These are phyloP conservation scores for Danaus chrysippus DNA, from an alignment of 2,888 invertebrate species.

Conservation along the genomic window DNA sequence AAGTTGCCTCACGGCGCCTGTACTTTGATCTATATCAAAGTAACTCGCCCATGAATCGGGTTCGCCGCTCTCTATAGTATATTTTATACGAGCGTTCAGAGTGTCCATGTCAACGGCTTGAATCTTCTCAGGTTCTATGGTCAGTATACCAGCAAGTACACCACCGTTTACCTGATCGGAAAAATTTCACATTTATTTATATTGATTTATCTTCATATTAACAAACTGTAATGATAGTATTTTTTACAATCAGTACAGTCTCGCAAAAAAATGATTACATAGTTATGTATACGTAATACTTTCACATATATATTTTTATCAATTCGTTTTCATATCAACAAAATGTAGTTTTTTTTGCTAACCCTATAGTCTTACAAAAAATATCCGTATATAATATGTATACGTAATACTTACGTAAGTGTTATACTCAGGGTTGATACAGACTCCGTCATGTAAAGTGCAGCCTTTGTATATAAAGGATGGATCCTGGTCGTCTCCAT, in stretches of 20 bases:
- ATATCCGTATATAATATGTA: background rate
- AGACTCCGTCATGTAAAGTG: conserved; percentile 87
- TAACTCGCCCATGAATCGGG: conserved; percentile 88
- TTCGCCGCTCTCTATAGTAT: conserved; percentile 89
- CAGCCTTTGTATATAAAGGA: conserved; percentile 95
- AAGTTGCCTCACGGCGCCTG: conserved; percentile 89
- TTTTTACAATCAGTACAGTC: no score
- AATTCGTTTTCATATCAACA: no score
- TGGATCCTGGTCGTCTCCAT: conserved; percentile 95
- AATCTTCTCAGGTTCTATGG: conserved; percentile 91
- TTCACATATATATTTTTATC: no score
- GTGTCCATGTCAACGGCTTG: conserved; percentile 95
- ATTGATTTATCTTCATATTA: background rate
- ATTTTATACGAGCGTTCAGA: conserved; percentile 88
- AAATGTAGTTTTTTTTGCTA: no score
- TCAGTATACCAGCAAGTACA: conserved; percentile 88
- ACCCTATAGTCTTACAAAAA: background rate
- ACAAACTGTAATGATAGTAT: no score
- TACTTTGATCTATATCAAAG: conserved; percentile 89
- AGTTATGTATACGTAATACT: no score
- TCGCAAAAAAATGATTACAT: no score
- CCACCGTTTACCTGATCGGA: conserved; percentile 85
- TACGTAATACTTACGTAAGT: conserved; percentile 82
- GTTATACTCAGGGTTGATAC: conserved; percentile 92
- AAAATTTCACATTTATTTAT: conserved; percentile 6